Evolutionary conservation across 1,140 invertebrate species (phyloP), one percentile per base, ranked within the genome.

Genomic region (Polypedilum vanderplanki): DNA sequence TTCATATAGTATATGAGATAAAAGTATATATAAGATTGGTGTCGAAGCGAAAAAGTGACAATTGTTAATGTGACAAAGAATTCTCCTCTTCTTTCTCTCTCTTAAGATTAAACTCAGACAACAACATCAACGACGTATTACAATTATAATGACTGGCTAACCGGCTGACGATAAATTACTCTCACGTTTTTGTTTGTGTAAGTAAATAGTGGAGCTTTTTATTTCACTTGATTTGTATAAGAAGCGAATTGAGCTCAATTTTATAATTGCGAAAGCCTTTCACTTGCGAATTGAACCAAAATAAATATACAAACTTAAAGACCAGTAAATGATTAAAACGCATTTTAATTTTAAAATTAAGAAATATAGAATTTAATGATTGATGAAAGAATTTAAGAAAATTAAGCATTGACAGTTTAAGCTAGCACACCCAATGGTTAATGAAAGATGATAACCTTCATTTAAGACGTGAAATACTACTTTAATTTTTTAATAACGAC

Each of bases 251-350:
- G 46, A 57, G 46, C n/a, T 57, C 46, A 57, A 57, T 57, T 1
- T n/a, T 57, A 57, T 57, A n/a, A 57, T 57, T 57, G 46, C 46
- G 46, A 57, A n/a, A 57, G 24, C 46, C 46, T 57, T 57, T 57
- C 46, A 57, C 46, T 57, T 57, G 12, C n/a, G 3, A 57, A 33
- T 1, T 33, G 24, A 33, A 5, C 5, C 24, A 33, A 33, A 33
- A 57, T 57, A 46, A 46, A 46, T 57, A n/a, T 57, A 4, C 46
- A n/a, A 15, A 57, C 24, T 33, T 33, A 33, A 33, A 33, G 1
- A 33, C 24, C 1, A 5, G 24, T 3, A 33, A 33, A 33, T 33
- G 24, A 33, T 33, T 33, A 33, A 33, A 33, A 33, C 24, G 24
- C 24, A 33, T 33, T 33, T 33, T 33, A 33, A 33, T 3, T 3